phyloP scores from a whole-genome alignment of 2,797 vertebrate genomes.

The Gastrophryne carolinensis region DNA sequence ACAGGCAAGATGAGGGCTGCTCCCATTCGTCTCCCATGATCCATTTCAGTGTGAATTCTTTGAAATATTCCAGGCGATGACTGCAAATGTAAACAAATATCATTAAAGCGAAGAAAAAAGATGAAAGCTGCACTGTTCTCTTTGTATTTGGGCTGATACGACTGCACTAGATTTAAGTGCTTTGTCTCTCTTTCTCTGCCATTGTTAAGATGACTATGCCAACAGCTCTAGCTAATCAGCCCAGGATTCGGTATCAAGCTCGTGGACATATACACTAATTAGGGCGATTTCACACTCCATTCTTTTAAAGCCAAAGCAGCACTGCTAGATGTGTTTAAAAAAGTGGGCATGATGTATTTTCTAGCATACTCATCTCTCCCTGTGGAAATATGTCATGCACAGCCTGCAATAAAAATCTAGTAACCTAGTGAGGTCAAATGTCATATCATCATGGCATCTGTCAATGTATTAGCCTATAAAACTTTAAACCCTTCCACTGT shows the following conservation, averaged over 20 bases:
- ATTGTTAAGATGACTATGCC: not conserved
- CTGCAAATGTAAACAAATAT: conserved; percentile 53
- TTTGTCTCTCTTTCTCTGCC: not conserved
- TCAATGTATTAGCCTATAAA: too few species aligned
- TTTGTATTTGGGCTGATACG: not conserved
- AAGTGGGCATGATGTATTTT: too few species aligned
- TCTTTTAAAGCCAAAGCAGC: too few species aligned
- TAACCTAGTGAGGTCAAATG: too few species aligned
- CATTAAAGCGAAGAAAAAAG: not conserved
- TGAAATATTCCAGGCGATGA: conserved; percentile 72
- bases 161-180: not conserved
- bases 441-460: too few species aligned
- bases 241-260: not conserved
- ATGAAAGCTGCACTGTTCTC: not conserved
- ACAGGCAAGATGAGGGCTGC: conserved; percentile 69
- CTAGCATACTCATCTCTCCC: too few species aligned
- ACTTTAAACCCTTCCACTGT: too few species aligned
- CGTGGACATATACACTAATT: too few species aligned
- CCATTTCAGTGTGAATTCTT: conserved; percentile 71
- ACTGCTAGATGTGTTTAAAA: too few species aligned
- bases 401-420: too few species aligned
- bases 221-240: not conserved
- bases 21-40: conserved; percentile 75
- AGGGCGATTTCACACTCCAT: too few species aligned
- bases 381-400: too few species aligned